Base-by-base conservation (phyloP, 2,888 invertebrate species). In the Adela reaumurella region DNA sequence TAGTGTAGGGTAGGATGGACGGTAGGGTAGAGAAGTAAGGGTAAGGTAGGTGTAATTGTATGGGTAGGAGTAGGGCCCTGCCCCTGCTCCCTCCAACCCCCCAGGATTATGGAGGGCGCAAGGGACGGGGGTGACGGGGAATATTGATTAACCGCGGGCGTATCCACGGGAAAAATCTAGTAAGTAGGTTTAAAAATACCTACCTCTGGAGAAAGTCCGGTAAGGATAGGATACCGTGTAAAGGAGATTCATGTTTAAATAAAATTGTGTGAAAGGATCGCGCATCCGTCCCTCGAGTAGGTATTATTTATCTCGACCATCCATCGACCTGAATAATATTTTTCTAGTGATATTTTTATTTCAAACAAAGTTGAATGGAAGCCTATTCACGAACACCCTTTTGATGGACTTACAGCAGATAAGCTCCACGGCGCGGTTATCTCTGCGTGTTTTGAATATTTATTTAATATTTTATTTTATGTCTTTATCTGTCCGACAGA, bases 131-230 rank as follows among this genome's bases (percentile, higher is more conserved):
- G n/a, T n/a, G n/a, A n/a, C n/a, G n/a, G n/a, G n/a, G n/a, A n/a
- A n/a, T n/a, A n/a, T n/a, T n/a, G n/a, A n/a, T n/a, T n/a, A n/a
- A n/a, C n/a, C n/a, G n/a, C n/a, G n/a, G 43, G 47, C 14, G 41
- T 24, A 48, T 44, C 41, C 35, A 45, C n/a, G n/a, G n/a, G n/a
- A n/a, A n/a, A n/a, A n/a, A n/a, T n/a, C n/a, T 49, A 44, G 42
- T 49, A 53, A 53, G 49, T 44, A 47, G 48, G 47, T 49, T 47
- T 51, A 4, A 6, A 24, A 24, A 24, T 24, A 24, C 8, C 24
- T 24, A 8, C 8, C 24, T 24, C 4, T 24, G 24, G 24, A 47
- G 42, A 47, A 46, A 49, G 35, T 46, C 49, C 47, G 20, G 41
- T 47, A 46, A 45, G 45, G 48, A 49, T 49, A 44, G 44, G 29